These are phyloP conservation scores for Verasper variegatus DNA, from an alignment of 2,113 vertebrate genomes.

Conservation along the genomic window DNA sequence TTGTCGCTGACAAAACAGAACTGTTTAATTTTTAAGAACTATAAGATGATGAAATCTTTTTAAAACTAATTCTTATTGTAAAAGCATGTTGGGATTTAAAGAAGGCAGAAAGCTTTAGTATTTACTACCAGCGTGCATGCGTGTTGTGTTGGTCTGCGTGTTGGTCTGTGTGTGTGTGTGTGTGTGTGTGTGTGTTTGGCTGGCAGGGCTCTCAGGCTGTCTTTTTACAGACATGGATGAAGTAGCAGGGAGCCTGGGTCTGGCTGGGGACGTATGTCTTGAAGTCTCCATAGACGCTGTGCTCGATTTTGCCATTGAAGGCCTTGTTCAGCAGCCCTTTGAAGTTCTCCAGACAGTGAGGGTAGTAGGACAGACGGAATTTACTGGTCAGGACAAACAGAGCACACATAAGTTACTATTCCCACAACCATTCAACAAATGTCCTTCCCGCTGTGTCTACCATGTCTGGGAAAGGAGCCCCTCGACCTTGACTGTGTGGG, in stretches of 20 bases:
- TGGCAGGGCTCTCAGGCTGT: conserved; percentile 72
- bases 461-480: background rate
- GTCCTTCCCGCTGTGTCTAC: background rate
- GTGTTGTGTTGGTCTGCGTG: background rate
- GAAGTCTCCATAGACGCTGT: conserved; percentile 92
- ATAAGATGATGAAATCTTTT: background rate
- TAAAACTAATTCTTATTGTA: background rate
- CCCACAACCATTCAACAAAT: background rate
- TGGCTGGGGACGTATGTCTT: conserved; percentile 86
- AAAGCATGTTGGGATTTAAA: background rate
- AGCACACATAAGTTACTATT: background rate
- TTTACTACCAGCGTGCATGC: background rate
- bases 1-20: too few species aligned
- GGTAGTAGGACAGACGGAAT: conserved; percentile 96
- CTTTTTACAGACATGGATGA: conserved; percentile 95
- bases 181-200: background rate
- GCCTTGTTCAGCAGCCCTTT: conserved; percentile 86
- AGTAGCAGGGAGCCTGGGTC: conserved; percentile 89
- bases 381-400: conserved; percentile 82
- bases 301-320: conserved; percentile 88
- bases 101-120: background rate
- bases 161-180: background rate
- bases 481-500: background rate
- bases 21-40: background rate
- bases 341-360: conserved; percentile 90